Percentiles rank a stretch among this genome's conserved stretches.
These are phyloP conservation scores for Brassicogethes aeneus DNA, from an alignment of 2,888 invertebrate genomes.

Conservation along the genomic window DNA sequence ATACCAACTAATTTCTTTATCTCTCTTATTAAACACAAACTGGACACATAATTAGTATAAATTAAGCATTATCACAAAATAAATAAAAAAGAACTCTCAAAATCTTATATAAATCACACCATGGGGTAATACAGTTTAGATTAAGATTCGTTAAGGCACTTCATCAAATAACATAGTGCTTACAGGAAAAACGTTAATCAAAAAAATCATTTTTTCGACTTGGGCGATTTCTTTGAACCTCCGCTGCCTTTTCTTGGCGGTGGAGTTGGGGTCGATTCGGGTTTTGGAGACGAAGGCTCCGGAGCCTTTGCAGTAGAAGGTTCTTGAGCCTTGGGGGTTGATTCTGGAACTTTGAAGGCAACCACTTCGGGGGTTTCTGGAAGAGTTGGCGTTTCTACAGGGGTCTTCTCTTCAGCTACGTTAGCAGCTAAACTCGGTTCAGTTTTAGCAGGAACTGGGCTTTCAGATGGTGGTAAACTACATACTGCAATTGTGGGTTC, in stretches of 20 bases:
- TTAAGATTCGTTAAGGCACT: background rate
- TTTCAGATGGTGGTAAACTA: constrained; percentile 8
- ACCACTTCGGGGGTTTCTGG: constrained; percentile 3
- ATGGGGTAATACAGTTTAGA: background rate
- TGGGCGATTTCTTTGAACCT: constrained; percentile 25
- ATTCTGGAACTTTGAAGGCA: constrained; percentile 2
- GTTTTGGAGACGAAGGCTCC: constrained; percentile 17
- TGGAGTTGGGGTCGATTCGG: constrained; percentile 26
- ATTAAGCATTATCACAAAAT: background rate
- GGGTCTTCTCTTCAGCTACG: constrained; percentile 5
- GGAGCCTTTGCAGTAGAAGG: background rate
- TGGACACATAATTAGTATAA: background rate
- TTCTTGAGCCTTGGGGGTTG: constrained; percentile 10
- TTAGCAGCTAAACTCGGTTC: constrained; percentile 15
- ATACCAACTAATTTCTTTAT: no score
- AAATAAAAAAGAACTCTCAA: background rate
- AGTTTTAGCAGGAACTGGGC: constrained; percentile 8
- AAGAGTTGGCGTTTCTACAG: constrained; percentile 5
- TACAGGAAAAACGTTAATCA: background rate
- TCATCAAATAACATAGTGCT: background rate
- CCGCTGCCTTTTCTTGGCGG: constrained; percentile 36
- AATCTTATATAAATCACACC: background rate
- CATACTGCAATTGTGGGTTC: constrained; percentile 10
- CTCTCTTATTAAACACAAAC: background rate
- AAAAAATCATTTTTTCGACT: constrained; percentile 23